Base-by-base conservation (phyloP, 2,888 invertebrate genomes). In the Leucophenga montana region DNA sequence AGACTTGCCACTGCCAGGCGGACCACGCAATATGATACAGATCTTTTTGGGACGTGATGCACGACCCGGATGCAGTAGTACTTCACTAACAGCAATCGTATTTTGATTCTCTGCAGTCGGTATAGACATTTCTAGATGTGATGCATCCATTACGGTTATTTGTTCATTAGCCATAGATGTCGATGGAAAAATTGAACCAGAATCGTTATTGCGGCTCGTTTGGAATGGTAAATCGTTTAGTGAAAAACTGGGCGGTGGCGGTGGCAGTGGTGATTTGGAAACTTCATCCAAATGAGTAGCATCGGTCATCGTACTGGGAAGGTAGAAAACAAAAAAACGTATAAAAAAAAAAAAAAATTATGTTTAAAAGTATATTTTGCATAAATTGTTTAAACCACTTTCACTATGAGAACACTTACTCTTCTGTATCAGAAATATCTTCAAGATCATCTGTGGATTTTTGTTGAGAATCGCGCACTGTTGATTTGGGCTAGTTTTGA, bases 1-100 rank as follows among this genome's bases (percentile, higher is more conserved):
- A 8, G 97, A 95, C 90, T 98, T 98, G 48, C 98, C 98, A 88
- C 97, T 95, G 11, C 98, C 98, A 0, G 98, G 97, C 16, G 95
- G 94, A 4, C 98, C 98, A 87, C 98, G 90, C 65, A 99, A 89
- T 80, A 99, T 95, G 70, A 98, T 93, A 39, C 95, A 95, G 79
- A 98, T 93, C 87, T 92, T 87, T 71, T 87, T 87, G 8, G 98
- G 96, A 78, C 98, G 92, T 78, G 92, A 93, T 72, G 91, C 90
- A 62, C 98, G 91, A 9, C 95, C 95, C 1, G 98, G 97, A 22
- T 91, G 89, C 84, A 92, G 92, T 62, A 98, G 89, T 71, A 98
- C 89, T 86, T 97, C 97, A 85, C 97, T 96, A 78, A 97, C 93
- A 89, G 91, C 91, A 48, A 93, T 92, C 33, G 89, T 88, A 75